Base-by-base conservation (phyloP, 2,113 vertebrate species). In the Tenebrosternarchus preto region DNA sequence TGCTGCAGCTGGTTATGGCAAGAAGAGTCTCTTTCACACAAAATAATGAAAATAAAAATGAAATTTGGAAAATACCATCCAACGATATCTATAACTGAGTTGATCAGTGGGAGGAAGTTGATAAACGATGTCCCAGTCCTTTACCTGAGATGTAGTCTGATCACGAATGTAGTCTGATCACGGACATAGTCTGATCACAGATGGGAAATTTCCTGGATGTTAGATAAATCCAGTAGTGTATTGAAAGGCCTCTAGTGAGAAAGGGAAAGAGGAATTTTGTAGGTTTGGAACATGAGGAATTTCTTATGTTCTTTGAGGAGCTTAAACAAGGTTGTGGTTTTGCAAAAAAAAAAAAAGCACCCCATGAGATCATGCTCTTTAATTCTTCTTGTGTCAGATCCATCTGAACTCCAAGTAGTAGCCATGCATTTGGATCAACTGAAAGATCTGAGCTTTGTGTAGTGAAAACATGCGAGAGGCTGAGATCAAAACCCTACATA, bases 41-140 rank as follows among this genome's bases (percentile, higher is more conserved):
- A 36, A 12, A 0, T 12, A 75, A 33, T 0, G 15, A 63, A 46
- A 27, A 25, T 16, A 17, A 76, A 76, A 76, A 55, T 63, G 61
- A 31, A 25, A 83, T 79, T 78, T 67, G 19, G 15, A 22, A 76
- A 70, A 53, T 46, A 75, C 55, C 56, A 63, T 73, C 33, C 64
- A 80, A 56, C 80, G 78, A 78, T 46, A 17, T n/a, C 50, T 36
- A 8, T 75, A n/a, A 74, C 17, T 67, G 25, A 66, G 29, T 27
- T 77, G 9, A 53, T 8, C 12, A 25, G 16, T 12, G 20, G 25
- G 1, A 24, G 31, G n/a, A 22, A 29, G 4, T 36, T 11, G 11
- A 39, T 22, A 22, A 36, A 68, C 4, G 8, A 24, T 33, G 17
- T 66, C 2, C 60, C 25, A 27, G 16, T 63, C 31, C 16, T 31